These are phyloP conservation scores for Anthoscopus minutus DNA, from an alignment of 2,113 vertebrate genomes.

Conservation along the genomic window DNA sequence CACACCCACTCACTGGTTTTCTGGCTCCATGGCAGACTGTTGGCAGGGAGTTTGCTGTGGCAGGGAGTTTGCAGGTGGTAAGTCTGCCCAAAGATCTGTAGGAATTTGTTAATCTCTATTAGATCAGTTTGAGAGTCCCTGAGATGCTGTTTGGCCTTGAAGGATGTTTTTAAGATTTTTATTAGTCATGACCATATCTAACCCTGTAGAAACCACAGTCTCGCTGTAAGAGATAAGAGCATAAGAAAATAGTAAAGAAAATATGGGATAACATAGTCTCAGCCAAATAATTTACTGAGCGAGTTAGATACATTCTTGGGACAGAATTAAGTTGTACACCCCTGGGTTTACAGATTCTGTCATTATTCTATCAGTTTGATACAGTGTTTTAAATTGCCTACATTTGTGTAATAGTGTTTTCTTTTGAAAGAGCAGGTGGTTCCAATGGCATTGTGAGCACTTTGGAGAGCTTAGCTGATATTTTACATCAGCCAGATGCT, in stretches of 20 bases:
- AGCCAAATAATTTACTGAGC: not conserved
- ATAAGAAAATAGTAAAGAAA: not conserved
- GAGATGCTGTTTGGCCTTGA: not conserved
- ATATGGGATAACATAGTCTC: not conserved
- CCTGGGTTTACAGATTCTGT: not conserved
- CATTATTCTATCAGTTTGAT: not conserved
- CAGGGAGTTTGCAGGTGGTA: too few species aligned
- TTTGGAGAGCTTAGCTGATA: not conserved
- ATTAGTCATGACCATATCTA: not conserved
- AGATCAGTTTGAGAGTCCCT: not conserved
- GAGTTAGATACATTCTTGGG: not conserved
- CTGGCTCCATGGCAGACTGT: not conserved
- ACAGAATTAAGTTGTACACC: not conserved
- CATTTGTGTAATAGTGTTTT: not conserved
- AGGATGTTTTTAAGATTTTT: not conserved
- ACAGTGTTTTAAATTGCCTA: not conserved
- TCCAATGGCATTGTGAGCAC: not conserved
- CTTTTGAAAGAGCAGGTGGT: not conserved
- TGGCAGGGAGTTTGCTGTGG: not conserved
- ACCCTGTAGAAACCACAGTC: not conserved
- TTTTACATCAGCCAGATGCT: not conserved
- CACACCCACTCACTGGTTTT: not conserved
- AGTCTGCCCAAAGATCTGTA: not conserved
- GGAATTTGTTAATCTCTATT: not conserved
- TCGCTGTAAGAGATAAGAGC: not conserved